Conservation (phyloP, 2,888 invertebrate genomes). For the Smittia sp. region DNA sequence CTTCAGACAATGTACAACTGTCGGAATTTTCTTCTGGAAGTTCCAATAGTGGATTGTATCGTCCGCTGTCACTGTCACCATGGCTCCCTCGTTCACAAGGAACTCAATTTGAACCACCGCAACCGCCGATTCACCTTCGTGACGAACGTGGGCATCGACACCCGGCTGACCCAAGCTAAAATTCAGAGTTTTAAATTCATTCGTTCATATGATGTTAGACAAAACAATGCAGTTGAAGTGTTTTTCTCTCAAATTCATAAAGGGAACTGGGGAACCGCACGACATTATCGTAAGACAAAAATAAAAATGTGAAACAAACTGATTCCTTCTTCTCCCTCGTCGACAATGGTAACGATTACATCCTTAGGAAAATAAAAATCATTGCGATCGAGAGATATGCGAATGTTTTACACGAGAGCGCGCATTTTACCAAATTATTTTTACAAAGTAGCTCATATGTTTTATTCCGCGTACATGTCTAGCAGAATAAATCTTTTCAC, state of each 20-base stretch:
- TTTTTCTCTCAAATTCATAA: no score
- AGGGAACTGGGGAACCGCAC: no score
- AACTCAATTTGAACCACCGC: conserved; percentile 87
- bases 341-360: no score
- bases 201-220: no score
- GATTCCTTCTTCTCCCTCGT: no score
- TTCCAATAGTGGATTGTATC: conserved; percentile 97
- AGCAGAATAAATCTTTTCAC: conserved; percentile 22
- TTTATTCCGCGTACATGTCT: conserved; percentile 30
- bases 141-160: conserved; percentile 91
- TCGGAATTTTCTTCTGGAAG: conserved; percentile 89
- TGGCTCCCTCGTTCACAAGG: conserved; percentile 94
- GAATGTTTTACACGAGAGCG: no score
- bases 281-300: no score
- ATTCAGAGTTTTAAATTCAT: no score
- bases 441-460: conserved; percentile 25
- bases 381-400: no score
- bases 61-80: conserved; percentile 93
- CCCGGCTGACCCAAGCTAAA: conserved; percentile 91
- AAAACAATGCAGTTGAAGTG: no score
- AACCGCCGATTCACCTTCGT: conserved; percentile 62
- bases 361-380: no score
- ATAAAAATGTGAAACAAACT: no score
- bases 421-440: not conserved
- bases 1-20: conserved; percentile 94